Percentiles rank a stretch among this genome's conserved stretches.
Evolutionary conservation across 2,113 vertebrate species (phyloP).

Genomic region (Salvator merianae): DNA sequence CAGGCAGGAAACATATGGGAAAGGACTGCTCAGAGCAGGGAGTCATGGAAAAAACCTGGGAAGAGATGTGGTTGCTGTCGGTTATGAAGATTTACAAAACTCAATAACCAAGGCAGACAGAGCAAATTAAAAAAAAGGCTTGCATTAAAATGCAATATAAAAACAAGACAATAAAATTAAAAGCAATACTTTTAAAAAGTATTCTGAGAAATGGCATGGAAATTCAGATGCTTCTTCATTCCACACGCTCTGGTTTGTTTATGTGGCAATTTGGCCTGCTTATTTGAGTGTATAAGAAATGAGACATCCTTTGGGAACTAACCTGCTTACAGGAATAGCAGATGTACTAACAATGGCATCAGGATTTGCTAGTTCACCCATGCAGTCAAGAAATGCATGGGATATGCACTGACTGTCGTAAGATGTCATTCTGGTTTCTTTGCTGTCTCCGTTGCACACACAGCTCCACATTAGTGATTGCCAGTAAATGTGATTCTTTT

Average conservation of each 20-base stretch:
- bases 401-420: constrained; percentile 26
- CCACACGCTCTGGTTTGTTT: background rate
- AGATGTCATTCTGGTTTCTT: constrained; percentile 32
- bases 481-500: too few species aligned
- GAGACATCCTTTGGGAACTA: constrained; percentile 27
- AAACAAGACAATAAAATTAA: too few species aligned
- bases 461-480: background rate
- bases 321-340: constrained; percentile 21
- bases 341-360: constrained; percentile 38
- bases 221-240: background rate
- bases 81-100: too few species aligned
- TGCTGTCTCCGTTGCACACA: background rate
- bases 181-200: too few species aligned
- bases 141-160: too few species aligned
- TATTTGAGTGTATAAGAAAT: constrained; percentile 4
- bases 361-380: constrained; percentile 30
- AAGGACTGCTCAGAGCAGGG: too few species aligned
- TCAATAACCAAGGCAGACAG: too few species aligned
- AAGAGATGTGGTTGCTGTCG: too few species aligned
- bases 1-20: too few species aligned
- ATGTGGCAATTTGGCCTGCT: constrained; percentile 29
- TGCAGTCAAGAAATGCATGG: constrained; percentile 31
- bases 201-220: background rate
- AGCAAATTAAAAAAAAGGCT: too few species aligned
- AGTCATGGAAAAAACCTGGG: too few species aligned